Evolutionary conservation across 64 coral and sea anemone genomes (phyloP), one percentile per base, ranked within the genome.

Genomic region (Pachyseris speciosa): DNA sequence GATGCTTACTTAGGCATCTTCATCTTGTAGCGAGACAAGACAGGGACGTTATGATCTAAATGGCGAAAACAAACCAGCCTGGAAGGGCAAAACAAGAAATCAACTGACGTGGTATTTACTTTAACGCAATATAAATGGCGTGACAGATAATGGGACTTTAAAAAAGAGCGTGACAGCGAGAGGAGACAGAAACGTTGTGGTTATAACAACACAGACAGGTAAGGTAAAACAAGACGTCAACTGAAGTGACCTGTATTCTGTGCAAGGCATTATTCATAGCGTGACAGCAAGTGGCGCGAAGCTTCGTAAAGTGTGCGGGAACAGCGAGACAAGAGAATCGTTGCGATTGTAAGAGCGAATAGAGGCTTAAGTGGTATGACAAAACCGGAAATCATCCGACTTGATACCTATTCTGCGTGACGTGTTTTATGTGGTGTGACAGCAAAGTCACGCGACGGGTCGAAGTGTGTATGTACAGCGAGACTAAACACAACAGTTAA

Each of bases 1-100:
- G 77, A 81, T 81, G 77, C 77, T 81, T 81, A 81, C 77, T 4
- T 40, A 79, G 77, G 77, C 77, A 81, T 81, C 77, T 81, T 81
- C 31, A 81, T 40, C 51, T 63, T 81, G 52, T 81, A 61, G 33
- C 15, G 77, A 61, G 52, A 81, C 51, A 81, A 81, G 33, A 81
- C 77, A 61, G 74, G 77, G 63, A 25, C 77, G 36, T 81, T 61
- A 81, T 19, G 77, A 59, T 34, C 77, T 81, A 81, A 81, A 81
- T 32, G 77, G 77, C 77, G 77, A 81, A 61, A 81, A 58, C 31
- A 81, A 81, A 36, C 53, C 77, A 81, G 52, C 52, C 77, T 81
- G 52, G 36, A 81, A 81, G 77, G 77, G 77, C 77, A 63, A 81
- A 81, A 81, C 77, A 81, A 81, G 20, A 81, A 60, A 36, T 81